These are phyloP conservation scores for Clostera curtula DNA, from an alignment of 2,888 invertebrate genomes.

Conservation along the genomic window DNA sequence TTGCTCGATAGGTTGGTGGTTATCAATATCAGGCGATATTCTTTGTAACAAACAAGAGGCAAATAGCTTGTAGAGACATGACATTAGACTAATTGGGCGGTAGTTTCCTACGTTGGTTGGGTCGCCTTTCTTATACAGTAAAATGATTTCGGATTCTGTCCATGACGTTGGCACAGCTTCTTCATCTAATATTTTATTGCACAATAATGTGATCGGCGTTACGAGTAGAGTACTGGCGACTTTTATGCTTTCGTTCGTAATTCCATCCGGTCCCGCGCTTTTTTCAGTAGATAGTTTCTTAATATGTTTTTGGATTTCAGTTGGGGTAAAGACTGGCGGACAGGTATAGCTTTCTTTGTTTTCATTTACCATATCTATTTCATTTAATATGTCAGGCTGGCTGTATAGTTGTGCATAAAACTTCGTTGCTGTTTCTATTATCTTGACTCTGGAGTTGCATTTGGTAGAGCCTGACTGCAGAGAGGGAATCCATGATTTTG, in stretches of 20 bases:
- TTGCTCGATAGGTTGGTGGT: too few relatives aligned
- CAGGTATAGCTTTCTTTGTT: neutral
- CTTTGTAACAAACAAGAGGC: too few relatives aligned
- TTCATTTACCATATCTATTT: neutral
- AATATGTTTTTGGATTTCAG: slow-evolving; percentile 4
- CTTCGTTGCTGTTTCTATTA: slow-evolving; percentile 5
- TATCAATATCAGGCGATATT: too few relatives aligned
- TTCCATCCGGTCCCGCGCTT: neutral
- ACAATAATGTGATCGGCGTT: neutral
- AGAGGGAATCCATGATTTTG: slow-evolving; percentile 9
- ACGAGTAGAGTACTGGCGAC: too few relatives aligned
- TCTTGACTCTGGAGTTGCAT: slow-evolving; percentile 2
- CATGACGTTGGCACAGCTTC: neutral
- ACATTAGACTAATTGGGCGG: too few relatives aligned
- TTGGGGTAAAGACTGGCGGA: neutral
- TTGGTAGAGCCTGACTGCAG: slow-evolving; percentile 3
- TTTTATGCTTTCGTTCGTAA: neutral
- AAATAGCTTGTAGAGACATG: too few relatives aligned
- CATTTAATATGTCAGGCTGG: neutral
- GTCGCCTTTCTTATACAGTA: too few relatives aligned
- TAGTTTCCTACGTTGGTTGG: too few relatives aligned
- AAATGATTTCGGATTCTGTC: neutral
- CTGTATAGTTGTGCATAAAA: slow-evolving; percentile 5
- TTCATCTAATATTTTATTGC: neutral
- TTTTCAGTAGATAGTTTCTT: neutral